Percentiles rank a stretch among this genome's conserved stretches.
Conservation (phyloP, 1,140 invertebrate species). For the Aphis gossypii region DNA sequence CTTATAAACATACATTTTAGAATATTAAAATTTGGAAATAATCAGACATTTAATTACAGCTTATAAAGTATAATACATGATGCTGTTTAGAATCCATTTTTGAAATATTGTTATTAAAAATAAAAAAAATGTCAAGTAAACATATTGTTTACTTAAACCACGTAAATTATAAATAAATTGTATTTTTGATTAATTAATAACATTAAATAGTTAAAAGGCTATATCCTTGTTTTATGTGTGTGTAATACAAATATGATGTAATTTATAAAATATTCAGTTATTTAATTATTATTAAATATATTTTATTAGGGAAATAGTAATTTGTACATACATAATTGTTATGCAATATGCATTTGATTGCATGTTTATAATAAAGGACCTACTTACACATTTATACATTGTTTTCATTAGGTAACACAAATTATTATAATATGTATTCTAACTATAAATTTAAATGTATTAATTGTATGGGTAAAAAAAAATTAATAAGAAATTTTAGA, state of each 20-base stretch:
- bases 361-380: too few relatives aligned
- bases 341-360: too few relatives aligned
- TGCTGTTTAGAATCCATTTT: not conserved
- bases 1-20: too few relatives aligned
- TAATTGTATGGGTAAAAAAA: too few relatives aligned
- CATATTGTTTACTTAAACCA: not conserved
- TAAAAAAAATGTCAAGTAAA: not conserved
- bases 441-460: not conserved
- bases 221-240: not conserved
- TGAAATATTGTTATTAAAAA: not conserved
- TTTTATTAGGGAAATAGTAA: not conserved
- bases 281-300: too few relatives aligned
- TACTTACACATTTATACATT: too few relatives aligned
- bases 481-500: not conserved
- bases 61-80: not conserved
- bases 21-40: too few relatives aligned
- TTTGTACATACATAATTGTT: not conserved
- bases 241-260: not conserved
- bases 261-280: not conserved
- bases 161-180: not conserved
- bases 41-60: not conserved
- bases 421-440: not conserved
- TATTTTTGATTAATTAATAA: not conserved
- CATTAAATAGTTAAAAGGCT: not conserved
- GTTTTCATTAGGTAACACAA: too few relatives aligned